Base-by-base conservation (phyloP, 2,888 invertebrate genomes). In the Pemphredon lugubris region DNA sequence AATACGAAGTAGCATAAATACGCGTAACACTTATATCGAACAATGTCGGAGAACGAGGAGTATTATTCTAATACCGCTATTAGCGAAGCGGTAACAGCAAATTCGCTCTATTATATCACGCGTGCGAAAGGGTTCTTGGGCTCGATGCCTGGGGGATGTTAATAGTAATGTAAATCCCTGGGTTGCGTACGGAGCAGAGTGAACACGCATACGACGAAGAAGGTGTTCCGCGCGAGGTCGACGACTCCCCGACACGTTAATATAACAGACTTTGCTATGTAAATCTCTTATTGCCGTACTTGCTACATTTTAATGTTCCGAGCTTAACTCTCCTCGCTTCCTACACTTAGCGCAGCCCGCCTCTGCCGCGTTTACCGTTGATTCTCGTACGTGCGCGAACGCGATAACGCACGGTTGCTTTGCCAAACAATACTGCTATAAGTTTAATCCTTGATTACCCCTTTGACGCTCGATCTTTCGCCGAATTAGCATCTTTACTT, bases 241-340 rank as follows among this genome's bases (percentile, higher is more conserved):
- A 18, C 42, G 42, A 34, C 53, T 34, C 26, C 30, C 30, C 40
- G 53, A 53, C 57, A 54, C 48, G 64, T 53, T 74, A 67, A 72
- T 68, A 72, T 16, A 58, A 18, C 51, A 20, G 60, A 64, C 60
- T 64, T 54, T 53, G 59, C 64, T 48, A 72, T 72, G 72, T 68
- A 74, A 72, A 72, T 73, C 72, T 73, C 57, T 73, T 65, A 68
- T 68, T 54, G 64, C 60, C 50, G 40, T 26, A 50, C 45, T 39
- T 45, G 55, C 18, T 23, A 44, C 50, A 50, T 72, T 64, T 67
- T 72, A 60, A 67, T 53, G 55, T 18, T 9, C 32, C 16, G 50
- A 42, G 54, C 63, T 74, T 74, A 72, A 74, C 60, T 74, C 63
- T 20, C 26, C 32, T 14, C 11, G 40, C 21, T 16, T n/a, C 39